These are phyloP conservation scores for Parambassis ranga DNA, from an alignment of 2,797 vertebrate species.

Conservation along the genomic window DNA sequence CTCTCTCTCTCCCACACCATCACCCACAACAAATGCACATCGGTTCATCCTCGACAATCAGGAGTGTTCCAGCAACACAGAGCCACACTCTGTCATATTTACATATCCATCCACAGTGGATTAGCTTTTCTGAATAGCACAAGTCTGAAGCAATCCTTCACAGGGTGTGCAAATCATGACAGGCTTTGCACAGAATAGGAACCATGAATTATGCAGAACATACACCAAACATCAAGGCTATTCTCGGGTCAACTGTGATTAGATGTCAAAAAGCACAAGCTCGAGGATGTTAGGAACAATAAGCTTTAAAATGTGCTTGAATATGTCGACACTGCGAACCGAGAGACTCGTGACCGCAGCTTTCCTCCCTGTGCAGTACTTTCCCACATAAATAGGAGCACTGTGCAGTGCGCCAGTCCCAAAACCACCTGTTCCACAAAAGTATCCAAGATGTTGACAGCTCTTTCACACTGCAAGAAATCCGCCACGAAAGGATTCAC, in stretches of 20 bases:
- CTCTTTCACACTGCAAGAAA: background rate
- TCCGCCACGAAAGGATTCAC: conserved; percentile 23
- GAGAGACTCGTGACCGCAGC: background rate
- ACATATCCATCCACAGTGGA: conserved; percentile 61
- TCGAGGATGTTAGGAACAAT: conserved; percentile 42
- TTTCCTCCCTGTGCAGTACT: background rate
- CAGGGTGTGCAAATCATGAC: conserved; percentile 38
- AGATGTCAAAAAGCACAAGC: conserved; percentile 41
- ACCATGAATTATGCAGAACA: conserved; percentile 54
- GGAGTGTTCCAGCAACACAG: conserved; percentile 35
- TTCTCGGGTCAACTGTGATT: conserved; percentile 58
- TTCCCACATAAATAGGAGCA: background rate
- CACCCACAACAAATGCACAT: conserved; percentile 50
- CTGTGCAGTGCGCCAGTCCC: background rate
- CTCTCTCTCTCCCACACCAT: conserved; percentile 33
- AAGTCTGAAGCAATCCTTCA: conserved; percentile 51
- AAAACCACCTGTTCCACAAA: conserved; percentile 29
- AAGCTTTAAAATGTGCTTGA: background rate
- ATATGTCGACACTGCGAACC: conserved; percentile 4
- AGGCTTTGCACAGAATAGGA: conserved; percentile 48
- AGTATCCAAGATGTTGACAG: conserved; percentile 8
- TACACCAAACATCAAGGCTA: conserved; percentile 51
- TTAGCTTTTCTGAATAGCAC: conserved; percentile 55
- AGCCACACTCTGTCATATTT: conserved; percentile 52
- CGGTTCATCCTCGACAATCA: conserved; percentile 54